Evolutionary conservation across 2,888 invertebrate genomes (phyloP).

Genomic region (Euclidia mi): DNA sequence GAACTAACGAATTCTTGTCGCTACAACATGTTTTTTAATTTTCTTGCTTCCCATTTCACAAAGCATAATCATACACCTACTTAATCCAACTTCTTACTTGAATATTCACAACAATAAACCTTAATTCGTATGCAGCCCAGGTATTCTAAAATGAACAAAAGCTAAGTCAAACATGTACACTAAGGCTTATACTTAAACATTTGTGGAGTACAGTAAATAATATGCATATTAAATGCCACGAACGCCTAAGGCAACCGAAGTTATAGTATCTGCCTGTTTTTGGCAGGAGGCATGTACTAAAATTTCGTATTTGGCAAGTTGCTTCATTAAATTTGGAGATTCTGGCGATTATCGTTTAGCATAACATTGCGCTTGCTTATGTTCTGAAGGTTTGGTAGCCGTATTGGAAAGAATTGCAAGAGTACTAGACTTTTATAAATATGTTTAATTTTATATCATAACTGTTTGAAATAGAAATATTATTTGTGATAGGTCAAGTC

Average conservation of each 20-base stretch:
- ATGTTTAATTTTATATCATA: no score
- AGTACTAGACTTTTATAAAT: no score
- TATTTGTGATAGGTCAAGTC: no score
- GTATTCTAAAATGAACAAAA: constrained; percentile 15
- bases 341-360: no score
- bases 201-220: constrained; percentile 18
- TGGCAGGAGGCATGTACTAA: constrained; percentile 5
- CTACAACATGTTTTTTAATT: no score
- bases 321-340: constrained; percentile 2
- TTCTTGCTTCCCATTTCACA: no score
- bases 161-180: constrained; percentile 13
- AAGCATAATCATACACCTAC: no score
- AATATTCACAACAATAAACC: constrained; percentile 11
- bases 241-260: constrained; percentile 11
- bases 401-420: no score
- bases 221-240: constrained; percentile 25
- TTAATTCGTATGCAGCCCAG: constrained; percentile 13
- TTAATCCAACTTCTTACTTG: background rate
- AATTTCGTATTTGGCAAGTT: constrained; percentile 8
- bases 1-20: no score
- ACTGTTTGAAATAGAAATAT: no score
- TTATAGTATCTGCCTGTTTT: constrained; percentile 10
- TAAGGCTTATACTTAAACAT: constrained; percentile 12
- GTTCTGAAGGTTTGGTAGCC: no score
- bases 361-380: no score